A percentile compares a stretch with the other conserved stretches of the same genome.
Conservation (phyloP, 2,113 vertebrate species). For the Cynopterus brachyotis region DNA sequence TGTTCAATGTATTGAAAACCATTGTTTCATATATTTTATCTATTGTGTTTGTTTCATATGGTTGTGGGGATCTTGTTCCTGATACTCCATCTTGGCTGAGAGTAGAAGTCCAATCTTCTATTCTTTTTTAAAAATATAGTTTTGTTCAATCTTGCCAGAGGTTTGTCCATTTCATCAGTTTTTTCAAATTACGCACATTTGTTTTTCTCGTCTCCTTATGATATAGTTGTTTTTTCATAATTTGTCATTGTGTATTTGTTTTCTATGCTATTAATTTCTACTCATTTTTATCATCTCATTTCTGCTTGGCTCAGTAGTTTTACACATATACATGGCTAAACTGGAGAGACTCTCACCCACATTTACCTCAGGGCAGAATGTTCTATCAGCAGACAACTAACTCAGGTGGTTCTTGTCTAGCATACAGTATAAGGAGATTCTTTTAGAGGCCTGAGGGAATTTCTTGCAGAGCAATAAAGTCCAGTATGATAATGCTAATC, state of each 20-base stretch:
- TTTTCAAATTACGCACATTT: background rate
- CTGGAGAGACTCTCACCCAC: constrained; percentile 69
- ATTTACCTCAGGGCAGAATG: constrained; percentile 77
- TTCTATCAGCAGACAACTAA: constrained; percentile 81
- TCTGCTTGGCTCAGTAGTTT: constrained; percentile 37
- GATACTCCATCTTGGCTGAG: background rate
- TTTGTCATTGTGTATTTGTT: background rate
- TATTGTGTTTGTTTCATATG: background rate
- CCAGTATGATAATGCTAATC: constrained; percentile 77
- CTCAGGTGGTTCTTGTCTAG: constrained; percentile 81
- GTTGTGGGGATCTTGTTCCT: background rate
- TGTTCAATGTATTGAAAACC: background rate
- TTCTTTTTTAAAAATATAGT: background rate
- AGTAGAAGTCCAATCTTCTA: background rate
- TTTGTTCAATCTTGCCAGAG: background rate
- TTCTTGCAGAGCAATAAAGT: constrained; percentile 78
- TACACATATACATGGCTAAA: constrained; percentile 54
- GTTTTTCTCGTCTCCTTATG: background rate
- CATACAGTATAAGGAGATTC: constrained; percentile 79
- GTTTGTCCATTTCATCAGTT: background rate
- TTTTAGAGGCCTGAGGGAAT: constrained; percentile 82
- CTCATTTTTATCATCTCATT: background rate
- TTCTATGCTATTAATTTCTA: background rate
- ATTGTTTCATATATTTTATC: background rate
- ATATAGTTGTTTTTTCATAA: background rate